These are phyloP conservation scores for Theodoxus fluviatilis DNA, from an alignment of 2,888 invertebrate genomes.

Conservation along the genomic window DNA sequence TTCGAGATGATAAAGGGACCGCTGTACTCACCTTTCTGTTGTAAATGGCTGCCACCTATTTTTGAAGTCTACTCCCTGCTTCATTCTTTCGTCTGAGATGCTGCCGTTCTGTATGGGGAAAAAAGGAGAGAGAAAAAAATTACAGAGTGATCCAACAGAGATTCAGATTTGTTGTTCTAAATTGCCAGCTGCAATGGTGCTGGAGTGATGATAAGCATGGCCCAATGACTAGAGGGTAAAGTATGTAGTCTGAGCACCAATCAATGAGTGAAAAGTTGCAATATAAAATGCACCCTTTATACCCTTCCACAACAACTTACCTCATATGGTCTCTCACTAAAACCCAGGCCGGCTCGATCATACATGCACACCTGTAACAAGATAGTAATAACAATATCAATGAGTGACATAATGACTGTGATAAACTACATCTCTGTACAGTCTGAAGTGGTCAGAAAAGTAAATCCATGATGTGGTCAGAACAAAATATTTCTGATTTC, in stretches of 20 bases:
- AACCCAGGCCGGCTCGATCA: constrained; percentile 64
- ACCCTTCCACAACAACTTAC: too few relatives aligned
- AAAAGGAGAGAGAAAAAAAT: constrained; percentile 1
- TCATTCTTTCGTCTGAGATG: too few relatives aligned
- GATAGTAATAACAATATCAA: not conserved
- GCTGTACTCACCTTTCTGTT: constrained; percentile 51
- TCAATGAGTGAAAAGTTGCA: not conserved
- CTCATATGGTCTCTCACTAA: constrained; percentile 59
- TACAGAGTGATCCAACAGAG: not conserved
- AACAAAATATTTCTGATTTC: too few relatives aligned
- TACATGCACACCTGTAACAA: constrained; percentile 59
- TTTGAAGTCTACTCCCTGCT: constrained; percentile 35
- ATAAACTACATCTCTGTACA: not conserved
- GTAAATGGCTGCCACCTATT: constrained; percentile 55
- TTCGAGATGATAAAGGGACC: not conserved
- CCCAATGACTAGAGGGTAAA: too few relatives aligned
- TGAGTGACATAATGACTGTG: not conserved
- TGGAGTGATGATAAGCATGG: too few relatives aligned
- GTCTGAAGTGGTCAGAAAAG: not conserved
- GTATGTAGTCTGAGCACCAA: too few relatives aligned
- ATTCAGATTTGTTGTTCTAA: not conserved
- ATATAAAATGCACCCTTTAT: too few relatives aligned
- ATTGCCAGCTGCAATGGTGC: not conserved
- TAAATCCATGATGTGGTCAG: constrained; percentile 50
- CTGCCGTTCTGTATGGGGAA: constrained; percentile 14